A percentile compares a stretch with the other conserved stretches of the same genome.
These are phyloP conservation scores for Macrotrachela quadricornifera DNA, from an alignment of 1,140 invertebrate species.

Conservation along the genomic window DNA sequence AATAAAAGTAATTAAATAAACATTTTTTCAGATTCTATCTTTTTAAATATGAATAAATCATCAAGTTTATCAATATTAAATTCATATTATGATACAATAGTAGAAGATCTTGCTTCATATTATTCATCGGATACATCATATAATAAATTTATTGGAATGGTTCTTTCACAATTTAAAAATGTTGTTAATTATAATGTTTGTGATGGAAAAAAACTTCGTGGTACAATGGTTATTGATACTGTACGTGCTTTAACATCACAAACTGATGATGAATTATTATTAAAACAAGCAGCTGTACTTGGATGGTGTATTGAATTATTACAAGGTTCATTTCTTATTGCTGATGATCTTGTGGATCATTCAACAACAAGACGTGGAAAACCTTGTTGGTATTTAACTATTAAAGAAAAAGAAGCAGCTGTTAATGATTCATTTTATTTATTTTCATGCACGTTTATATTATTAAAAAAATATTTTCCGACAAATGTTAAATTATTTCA, in stretches of 20 bases:
- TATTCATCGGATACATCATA: too few relatives aligned
- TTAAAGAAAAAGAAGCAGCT: neutral
- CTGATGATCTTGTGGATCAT: constrained; percentile 76
- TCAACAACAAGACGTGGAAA: constrained; percentile 55
- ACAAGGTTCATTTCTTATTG: constrained; percentile 61
- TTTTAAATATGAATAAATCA: too few relatives aligned
- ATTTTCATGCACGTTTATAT: constrained; percentile 49
- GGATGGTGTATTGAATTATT: constrained; percentile 17
- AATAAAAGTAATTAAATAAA: too few relatives aligned
- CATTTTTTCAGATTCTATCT: too few relatives aligned
- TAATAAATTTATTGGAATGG: too few relatives aligned
- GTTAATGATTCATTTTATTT: constrained; percentile 63
- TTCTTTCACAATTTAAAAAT: neutral
- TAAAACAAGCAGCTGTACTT: constrained; percentile 1
- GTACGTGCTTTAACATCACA: neutral
- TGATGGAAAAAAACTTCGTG: constrained; percentile 7
- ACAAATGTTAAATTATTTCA: constrained; percentile 60
- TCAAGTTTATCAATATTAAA: too few relatives aligned
- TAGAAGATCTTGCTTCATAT: too few relatives aligned
- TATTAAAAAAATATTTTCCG: constrained; percentile 57
- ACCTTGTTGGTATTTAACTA: constrained; percentile 63
- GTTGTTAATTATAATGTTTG: constrained; percentile 8
- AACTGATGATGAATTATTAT: neutral
- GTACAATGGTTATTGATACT: neutral
- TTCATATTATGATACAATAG: too few relatives aligned